Evolutionary conservation across 2,888 invertebrate genomes (phyloP).

Genomic region (Sinhomidia bicolor): DNA sequence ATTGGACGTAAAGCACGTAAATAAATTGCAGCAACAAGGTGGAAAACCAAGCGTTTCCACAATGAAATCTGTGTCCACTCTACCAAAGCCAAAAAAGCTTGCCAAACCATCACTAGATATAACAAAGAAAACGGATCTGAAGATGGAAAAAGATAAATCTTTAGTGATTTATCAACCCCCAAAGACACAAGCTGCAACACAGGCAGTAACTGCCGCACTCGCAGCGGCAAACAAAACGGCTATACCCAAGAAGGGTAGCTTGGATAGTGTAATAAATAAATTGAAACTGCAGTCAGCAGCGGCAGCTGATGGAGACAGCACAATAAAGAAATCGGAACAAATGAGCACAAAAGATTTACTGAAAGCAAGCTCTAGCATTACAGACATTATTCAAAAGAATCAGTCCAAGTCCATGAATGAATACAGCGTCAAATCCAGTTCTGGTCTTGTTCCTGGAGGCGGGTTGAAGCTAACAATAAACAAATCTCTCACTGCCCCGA

Average conservation of each 20-base stretch:
- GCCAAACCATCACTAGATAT: slow-evolving; percentile 55
- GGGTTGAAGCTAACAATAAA: slow-evolving; percentile 93
- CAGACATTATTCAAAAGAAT: slow-evolving; percentile 77
- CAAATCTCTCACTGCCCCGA: slow-evolving; percentile 85
- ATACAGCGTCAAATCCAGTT: slow-evolving; percentile 78
- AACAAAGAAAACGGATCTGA: slow-evolving; percentile 50
- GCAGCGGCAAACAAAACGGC: slow-evolving; percentile 68
- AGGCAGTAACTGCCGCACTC: slow-evolving; percentile 69
- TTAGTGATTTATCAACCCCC: slow-evolving; percentile 69
- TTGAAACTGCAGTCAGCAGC: slow-evolving; percentile 84
- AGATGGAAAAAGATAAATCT: slow-evolving; percentile 75
- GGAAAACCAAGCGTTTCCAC: slow-evolving; percentile 80
- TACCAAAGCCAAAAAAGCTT: slow-evolving; percentile 60
- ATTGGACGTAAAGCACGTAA: slow-evolving; percentile 57
- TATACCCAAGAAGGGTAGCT: slow-evolving; percentile 83
- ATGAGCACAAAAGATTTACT: slow-evolving; percentile 77
- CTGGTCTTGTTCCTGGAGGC: slow-evolving; percentile 68
- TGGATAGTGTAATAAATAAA: slow-evolving; percentile 94
- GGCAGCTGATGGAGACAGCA: slow-evolving; percentile 24
- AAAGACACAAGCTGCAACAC: slow-evolving; percentile 63
- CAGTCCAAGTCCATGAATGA: slow-evolving; percentile 69
- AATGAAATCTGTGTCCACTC: slow-evolving; percentile 77
- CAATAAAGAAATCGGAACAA: slow-evolving; percentile 45
- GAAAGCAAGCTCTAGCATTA: slow-evolving; percentile 77
- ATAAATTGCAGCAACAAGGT: slow-evolving; percentile 62